phyloP scores from a whole-genome alignment of 1,140 invertebrate genomes.

The Pogonomyrmex californicus region DNA sequence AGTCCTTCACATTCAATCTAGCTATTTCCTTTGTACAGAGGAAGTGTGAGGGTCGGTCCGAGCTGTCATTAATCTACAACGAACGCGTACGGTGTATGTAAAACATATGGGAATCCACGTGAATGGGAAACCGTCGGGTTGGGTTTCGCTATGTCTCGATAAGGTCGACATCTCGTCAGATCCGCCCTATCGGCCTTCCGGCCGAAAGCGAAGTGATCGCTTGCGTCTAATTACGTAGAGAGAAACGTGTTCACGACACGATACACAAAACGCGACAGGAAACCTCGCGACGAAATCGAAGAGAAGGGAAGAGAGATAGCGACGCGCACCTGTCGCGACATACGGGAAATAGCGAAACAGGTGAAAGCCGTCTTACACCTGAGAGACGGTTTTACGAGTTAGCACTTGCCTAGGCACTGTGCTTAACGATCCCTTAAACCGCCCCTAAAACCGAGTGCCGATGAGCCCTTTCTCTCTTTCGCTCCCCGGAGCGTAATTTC shows the following conservation, averaged over 20 bases:
- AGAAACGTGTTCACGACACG: conserved; percentile 25
- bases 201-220: conserved; percentile 22
- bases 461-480: conserved; percentile 21
- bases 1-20: conserved; percentile 4
- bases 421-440: conserved; percentile 66
- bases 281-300: conserved; percentile 55
- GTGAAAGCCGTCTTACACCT: conserved; percentile 82
- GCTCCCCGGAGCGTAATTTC: conserved; percentile 19
- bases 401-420: conserved; percentile 74
- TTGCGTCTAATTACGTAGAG: conserved; percentile 44
- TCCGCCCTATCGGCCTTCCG: conserved; percentile 37
- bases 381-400: conserved; percentile 79
- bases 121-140: conserved; percentile 54
- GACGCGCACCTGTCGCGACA: conserved; percentile 81
- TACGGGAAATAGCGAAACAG: conserved; percentile 86
- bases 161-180: conserved; percentile 21
- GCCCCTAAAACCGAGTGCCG: conserved; percentile 30
- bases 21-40: conserved; percentile 17
- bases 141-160: conserved; percentile 31
- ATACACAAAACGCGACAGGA: conserved; percentile 20
- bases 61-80: conserved; percentile 18
- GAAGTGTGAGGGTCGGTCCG: conserved; percentile 15
- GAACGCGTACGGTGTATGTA: not conserved
- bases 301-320: conserved; percentile 50
- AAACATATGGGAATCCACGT: not conserved